Base-by-base conservation (phyloP, 2,113 vertebrate species). In the Macheiramphus alcinus region DNA sequence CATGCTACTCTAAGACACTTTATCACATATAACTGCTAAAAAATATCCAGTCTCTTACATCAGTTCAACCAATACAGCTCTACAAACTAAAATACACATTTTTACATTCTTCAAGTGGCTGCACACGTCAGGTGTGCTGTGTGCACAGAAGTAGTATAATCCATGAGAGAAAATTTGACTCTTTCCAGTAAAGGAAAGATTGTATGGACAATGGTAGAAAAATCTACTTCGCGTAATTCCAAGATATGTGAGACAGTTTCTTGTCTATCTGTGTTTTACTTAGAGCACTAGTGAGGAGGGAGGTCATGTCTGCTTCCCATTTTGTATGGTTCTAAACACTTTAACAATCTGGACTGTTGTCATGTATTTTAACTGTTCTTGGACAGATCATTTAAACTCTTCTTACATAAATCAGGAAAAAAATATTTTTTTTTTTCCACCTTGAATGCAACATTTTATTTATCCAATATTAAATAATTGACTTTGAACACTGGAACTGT, bases 41-140 rank as follows among this genome's bases (percentile, higher is more conserved):
- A 80, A 25, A 16, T 20, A 50, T 26, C 43, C 21, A 40, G 5
- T 58, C 34, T 73, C 17, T 47, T 50, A 55, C 12, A 20, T 70
- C 21, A n/a, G 21, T 63, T 84, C n/a, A 53, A 48, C 6, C 1
- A 47, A 16, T 36, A 40, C 5, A 81, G 13, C 20, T 45, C 15
- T 65, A 47, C 1, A 52, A 76, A 70, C 9, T 45, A 36, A 93
- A 89, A 55, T 22, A 36, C 19, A 80, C 4, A 27, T 45, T 74
- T 80, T 84, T 66, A 13, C 31, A 38, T 75, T 90, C 40, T 74
- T 55, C 16, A 19, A 15, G 18, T 53, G 85, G 7, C 22, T 71
- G 42, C 20, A 29, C 32, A 25, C 0, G 0, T 36, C 16, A 52
- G 31, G 8, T 56, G 7, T 67, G 7, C 18, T 70, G 2, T 55